Conservation (phyloP, 2,113 vertebrate genomes). For the Oreotrochilus melanogaster region DNA sequence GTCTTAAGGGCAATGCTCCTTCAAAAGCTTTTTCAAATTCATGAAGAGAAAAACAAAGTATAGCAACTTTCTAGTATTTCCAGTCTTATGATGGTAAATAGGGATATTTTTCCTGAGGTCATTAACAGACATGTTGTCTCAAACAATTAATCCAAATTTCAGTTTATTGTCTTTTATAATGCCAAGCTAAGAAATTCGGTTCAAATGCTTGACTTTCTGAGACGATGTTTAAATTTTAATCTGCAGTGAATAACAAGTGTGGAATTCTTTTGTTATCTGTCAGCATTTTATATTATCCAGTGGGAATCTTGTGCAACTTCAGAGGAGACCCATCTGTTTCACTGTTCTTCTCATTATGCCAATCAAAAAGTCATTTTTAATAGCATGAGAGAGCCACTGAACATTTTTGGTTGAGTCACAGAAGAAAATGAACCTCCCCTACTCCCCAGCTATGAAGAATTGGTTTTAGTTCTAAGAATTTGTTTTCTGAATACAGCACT, state of each 20-base stretch:
- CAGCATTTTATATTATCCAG: constrained; percentile 75
- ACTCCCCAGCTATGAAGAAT: not conserved
- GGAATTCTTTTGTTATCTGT: constrained; percentile 65
- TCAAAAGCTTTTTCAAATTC: not conserved
- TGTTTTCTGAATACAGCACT: constrained; percentile 40
- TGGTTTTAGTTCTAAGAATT: constrained; percentile 21
- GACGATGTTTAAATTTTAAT: constrained; percentile 77
- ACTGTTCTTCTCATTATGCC: constrained; percentile 53
- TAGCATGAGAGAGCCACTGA: not conserved
- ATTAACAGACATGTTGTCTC: not conserved
- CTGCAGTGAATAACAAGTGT: constrained; percentile 63
- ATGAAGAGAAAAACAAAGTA: not conserved
- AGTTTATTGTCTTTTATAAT: constrained; percentile 8
- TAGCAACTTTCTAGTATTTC: not conserved
- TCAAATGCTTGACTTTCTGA: constrained; percentile 35
- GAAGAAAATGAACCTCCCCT: not conserved
- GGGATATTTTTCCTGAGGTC: not conserved
- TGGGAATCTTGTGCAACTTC: constrained; percentile 69
- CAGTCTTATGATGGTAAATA: not conserved
- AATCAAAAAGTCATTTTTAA: constrained; percentile 61
- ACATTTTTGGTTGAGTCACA: not conserved
- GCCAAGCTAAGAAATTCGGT: not conserved
- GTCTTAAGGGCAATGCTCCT: not conserved
- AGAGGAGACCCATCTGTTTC: constrained; percentile 68
- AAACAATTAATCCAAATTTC: not conserved